phyloP scores from a whole-genome alignment of 2,113 vertebrate genomes.

The Brachirus orientalis region DNA sequence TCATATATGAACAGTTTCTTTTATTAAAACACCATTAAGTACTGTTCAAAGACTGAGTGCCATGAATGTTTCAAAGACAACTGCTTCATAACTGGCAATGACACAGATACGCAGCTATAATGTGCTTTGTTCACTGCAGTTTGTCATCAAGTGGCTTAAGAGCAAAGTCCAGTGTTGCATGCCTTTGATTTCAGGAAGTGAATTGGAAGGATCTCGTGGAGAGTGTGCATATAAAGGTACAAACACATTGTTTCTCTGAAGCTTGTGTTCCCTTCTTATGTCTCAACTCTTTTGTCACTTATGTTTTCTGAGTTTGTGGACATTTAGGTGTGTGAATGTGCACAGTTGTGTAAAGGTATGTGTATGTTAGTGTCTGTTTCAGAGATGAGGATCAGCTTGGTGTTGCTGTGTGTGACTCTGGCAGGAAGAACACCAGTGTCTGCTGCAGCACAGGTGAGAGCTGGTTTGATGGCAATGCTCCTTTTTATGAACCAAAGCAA shows the following conservation, averaged over 20 bases:
- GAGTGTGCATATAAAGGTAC: conserved; percentile 41
- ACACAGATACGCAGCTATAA: too few relatives aligned
- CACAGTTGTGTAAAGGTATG: too few relatives aligned
- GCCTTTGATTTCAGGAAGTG: conserved; percentile 55
- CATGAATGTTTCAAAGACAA: too few relatives aligned
- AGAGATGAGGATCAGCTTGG: conserved; percentile 80
- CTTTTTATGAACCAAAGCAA: too few relatives aligned
- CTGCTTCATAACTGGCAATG: too few relatives aligned
- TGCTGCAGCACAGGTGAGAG: conserved; percentile 49
- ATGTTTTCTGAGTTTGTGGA: background rate
- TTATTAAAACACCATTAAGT: background rate
- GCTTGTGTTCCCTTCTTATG: background rate
- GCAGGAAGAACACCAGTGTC: conserved; percentile 30
- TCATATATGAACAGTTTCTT: background rate
- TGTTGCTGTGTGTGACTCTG: conserved; percentile 37
- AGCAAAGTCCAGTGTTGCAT: conserved; percentile 64
- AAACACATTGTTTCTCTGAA: background rate
- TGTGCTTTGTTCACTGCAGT: conserved; percentile 12
- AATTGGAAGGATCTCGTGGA: background rate
- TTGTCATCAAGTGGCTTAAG: conserved; percentile 29
- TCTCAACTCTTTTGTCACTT: background rate
- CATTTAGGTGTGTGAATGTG: conserved; percentile 11
- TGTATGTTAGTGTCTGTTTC: conserved; percentile 32
- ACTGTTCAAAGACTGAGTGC: background rate
- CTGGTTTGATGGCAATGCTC: background rate